phyloP scores from a whole-genome alignment of 2,888 invertebrate genomes.

The Oscheius sp. region DNA sequence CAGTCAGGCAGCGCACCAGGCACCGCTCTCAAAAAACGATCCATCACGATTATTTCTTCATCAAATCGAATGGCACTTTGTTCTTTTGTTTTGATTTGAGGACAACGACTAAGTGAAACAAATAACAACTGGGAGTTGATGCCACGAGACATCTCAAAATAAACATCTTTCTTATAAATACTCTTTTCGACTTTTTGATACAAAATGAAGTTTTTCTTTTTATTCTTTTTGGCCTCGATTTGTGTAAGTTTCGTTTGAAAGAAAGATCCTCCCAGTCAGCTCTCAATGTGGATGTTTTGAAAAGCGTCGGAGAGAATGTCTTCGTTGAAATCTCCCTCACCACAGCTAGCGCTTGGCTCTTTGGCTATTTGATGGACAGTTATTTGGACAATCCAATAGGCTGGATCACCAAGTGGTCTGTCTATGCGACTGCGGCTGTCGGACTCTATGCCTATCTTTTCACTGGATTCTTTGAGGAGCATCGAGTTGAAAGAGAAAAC shows the following conservation, averaged over 20 bases:
- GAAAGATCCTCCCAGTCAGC: background rate
- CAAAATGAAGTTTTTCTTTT: no score
- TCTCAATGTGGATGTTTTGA: background rate
- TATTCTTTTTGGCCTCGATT: no score
- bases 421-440: background rate
- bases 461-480: background rate
- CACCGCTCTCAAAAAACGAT: slow-evolving; percentile 6
- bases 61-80: background rate
- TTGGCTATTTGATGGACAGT: background rate
- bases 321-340: background rate
- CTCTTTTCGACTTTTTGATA: no score
- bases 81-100: no score
- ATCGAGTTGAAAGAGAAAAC: background rate
- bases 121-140: no score
- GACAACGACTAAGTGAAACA: no score
- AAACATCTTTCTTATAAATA: no score
- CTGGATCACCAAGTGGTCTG: background rate
- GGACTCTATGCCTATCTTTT: background rate
- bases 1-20: slow-evolving; percentile 8
- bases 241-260: no score
- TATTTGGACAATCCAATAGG: background rate
- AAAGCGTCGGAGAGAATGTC: background rate
- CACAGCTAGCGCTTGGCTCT: background rate
- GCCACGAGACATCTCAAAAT: no score
- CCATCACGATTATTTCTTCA: slow-evolving; percentile 4